Evolutionary conservation across 2,888 invertebrate species (phyloP).

Genomic region (Zhengitettix transpicula): DNA sequence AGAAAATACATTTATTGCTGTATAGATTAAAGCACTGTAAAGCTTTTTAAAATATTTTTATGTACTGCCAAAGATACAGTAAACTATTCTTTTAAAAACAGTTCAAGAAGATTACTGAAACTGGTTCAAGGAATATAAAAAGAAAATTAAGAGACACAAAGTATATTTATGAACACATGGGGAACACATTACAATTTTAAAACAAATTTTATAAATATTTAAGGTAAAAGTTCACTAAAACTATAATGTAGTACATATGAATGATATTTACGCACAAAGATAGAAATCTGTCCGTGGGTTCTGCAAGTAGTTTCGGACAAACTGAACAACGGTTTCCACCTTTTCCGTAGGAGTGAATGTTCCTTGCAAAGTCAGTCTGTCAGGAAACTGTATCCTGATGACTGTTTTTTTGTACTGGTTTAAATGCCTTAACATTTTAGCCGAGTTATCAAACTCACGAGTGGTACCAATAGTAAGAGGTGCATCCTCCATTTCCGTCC

Average conservation of each 20-base stretch:
- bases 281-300: constrained; percentile 50
- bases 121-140: no score
- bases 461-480: constrained; percentile 53
- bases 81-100: no score
- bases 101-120: no score
- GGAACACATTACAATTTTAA: no score
- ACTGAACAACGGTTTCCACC: constrained; percentile 50
- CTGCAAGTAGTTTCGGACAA: constrained; percentile 53
- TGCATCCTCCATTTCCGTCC: constrained; percentile 47
- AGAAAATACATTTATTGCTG: no score
- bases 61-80: no score
- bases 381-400: constrained; percentile 74
- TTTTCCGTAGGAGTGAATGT: constrained; percentile 64
- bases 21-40: no score
- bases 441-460: constrained; percentile 39
- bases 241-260: not conserved
- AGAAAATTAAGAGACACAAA: no score
- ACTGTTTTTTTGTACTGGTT: constrained; percentile 58
- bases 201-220: no score
- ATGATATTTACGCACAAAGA: constrained; percentile 24
- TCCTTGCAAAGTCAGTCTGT: constrained; percentile 71
- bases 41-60: no score
- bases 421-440: constrained; percentile 36
- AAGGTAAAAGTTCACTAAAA: no score
- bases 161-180: no score